A percentile compares a stretch with the other conserved stretches of the same genome.
Evolutionary conservation across 2,888 invertebrate genomes (phyloP).

Genomic region (Xestia sexstrigata): DNA sequence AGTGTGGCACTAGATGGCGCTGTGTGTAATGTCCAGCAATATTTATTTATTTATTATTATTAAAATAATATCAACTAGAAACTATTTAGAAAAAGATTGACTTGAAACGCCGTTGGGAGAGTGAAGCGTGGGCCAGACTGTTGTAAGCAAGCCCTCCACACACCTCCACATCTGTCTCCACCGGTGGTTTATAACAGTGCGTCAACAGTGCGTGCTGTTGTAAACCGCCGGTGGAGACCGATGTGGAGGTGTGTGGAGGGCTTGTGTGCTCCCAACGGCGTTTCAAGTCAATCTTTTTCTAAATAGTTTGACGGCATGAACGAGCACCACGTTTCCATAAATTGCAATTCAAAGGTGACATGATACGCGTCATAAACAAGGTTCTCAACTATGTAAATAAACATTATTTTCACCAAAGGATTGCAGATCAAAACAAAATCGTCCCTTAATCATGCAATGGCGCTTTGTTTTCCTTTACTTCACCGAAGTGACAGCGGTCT

Average conservation of each 20-base stretch:
- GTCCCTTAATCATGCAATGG: constrained; percentile 28
- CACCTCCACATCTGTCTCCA: too few relatives aligned
- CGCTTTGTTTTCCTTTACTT: constrained; percentile 38
- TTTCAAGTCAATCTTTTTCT: too few relatives aligned
- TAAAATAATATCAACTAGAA: neutral
- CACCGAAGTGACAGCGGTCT: constrained; percentile 19
- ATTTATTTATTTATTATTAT: neutral
- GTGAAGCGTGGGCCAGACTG: too few relatives aligned
- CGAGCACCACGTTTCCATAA: neutral
- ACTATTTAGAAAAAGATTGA: neutral
- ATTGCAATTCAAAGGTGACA: neutral
- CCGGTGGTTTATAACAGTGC: too few relatives aligned
- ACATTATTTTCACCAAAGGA: constrained; percentile 24
- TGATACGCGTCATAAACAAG: neutral
- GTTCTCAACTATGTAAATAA: neutral
- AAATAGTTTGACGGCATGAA: neutral
- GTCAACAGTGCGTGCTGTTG: too few relatives aligned
- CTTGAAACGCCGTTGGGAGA: neutral
- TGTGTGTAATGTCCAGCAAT: too few relatives aligned
- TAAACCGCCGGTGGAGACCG: too few relatives aligned
- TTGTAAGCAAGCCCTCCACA: too few relatives aligned
- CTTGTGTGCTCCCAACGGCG: too few relatives aligned
- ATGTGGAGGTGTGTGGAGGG: too few relatives aligned
- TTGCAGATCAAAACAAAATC: constrained; percentile 29
- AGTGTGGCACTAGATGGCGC: too few relatives aligned